Conservation (phyloP, 2,797 vertebrate species). For the Eospalax fontanierii region DNA sequence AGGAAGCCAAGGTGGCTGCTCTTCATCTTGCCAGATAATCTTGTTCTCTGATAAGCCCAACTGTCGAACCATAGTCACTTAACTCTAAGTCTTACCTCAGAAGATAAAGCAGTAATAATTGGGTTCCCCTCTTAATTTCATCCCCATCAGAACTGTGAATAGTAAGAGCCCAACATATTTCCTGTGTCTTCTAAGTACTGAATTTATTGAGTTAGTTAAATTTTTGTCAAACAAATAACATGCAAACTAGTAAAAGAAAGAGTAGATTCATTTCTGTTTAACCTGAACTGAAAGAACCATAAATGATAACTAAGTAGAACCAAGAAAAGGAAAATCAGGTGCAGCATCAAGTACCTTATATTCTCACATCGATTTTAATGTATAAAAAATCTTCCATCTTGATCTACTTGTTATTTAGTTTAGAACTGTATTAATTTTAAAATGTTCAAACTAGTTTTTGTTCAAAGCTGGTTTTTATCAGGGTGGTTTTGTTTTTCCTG, state of each 20-base stretch:
- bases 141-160: neutral
- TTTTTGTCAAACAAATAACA: conserved; percentile 21
- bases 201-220: conserved; percentile 18
- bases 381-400: conserved; percentile 13
- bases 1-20: neutral
- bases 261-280: conserved; percentile 22
- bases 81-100: conserved; percentile 3
- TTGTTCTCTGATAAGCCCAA: neutral
- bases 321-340: conserved; percentile 25
- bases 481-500: neutral
- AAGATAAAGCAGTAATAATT: neutral
- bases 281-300: neutral
- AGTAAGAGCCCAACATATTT: neutral
- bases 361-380: conserved; percentile 44
- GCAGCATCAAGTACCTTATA: neutral
- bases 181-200: conserved; percentile 36
- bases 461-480: conserved; percentile 18
- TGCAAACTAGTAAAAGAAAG: neutral
- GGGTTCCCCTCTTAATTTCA: neutral
- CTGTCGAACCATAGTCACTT: neutral
- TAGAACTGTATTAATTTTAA: conserved; percentile 65
- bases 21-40: neutral
- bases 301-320: neutral
- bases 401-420: conserved; percentile 1
- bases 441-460: conserved; percentile 20